Percentiles rank a stretch among this genome's conserved stretches.
Evolutionary conservation across 1,140 invertebrate genomes (phyloP).

Genomic region (Meloidogyne floridensis): DNA sequence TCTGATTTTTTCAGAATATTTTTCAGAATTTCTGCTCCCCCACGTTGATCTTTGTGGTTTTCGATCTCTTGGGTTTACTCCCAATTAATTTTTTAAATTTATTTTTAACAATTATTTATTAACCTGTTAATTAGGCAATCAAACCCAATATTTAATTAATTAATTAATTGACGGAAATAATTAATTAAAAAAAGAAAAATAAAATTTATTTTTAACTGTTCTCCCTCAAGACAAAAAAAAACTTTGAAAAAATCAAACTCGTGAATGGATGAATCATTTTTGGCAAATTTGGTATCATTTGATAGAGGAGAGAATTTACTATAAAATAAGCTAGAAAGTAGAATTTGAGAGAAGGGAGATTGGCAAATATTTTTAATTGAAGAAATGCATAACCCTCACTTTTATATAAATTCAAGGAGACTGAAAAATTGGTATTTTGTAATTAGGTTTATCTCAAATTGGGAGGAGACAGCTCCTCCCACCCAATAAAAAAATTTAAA

Average conservation of each 20-base stretch:
- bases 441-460: no score
- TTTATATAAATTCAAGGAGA: no score
- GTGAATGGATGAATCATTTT: neutral
- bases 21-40: no score
- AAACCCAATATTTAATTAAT: neutral
- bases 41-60: no score
- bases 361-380: no score
- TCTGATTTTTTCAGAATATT: no score
- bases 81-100: neutral
- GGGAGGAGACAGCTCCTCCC: no score
- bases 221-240: neutral
- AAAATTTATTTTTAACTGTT: neutral
- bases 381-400: no score
- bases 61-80: neutral
- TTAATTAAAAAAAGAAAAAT: neutral
- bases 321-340: neutral
- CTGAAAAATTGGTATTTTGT: no score
- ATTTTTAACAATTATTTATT: neutral
- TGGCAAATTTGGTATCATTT: neutral
- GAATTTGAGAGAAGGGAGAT: neutral
- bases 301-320: neutral
- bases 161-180: neutral
- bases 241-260: neutral
- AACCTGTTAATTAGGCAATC: constrained; percentile 6
- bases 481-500: no score